Evolutionary conservation across 1,140 invertebrate genomes (phyloP).

Genomic region (Lucilia sericata): DNA sequence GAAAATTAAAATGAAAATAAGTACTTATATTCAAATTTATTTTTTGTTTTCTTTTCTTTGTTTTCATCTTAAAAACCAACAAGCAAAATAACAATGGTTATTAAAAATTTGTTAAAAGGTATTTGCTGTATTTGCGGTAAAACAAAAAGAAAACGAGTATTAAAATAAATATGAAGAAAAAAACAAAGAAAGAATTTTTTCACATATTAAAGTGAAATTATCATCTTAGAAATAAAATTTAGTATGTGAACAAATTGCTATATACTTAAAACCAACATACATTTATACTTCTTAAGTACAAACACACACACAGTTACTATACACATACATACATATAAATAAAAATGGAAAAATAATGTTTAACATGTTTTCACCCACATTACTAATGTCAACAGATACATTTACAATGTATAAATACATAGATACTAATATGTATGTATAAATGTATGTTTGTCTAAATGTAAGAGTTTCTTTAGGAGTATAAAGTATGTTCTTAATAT

Average conservation of each 20-base stretch:
- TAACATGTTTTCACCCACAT: conserved; percentile 15
- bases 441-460: neutral
- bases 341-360: conserved; percentile 24
- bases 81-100: too few species aligned
- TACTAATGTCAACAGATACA: conserved; percentile 16
- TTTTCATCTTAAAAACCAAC: neutral
- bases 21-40: neutral
- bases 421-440: neutral
- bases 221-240: conserved; percentile 6
- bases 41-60: neutral
- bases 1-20: neutral
- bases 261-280: neutral
- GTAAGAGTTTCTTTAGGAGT: neutral
- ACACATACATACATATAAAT: neutral
- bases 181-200: neutral
- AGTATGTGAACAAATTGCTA: neutral
- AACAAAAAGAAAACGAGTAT: neutral
- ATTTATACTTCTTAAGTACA: neutral
- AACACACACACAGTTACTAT: neutral
- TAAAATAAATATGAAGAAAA: neutral
- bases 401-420: neutral
- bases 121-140: neutral
- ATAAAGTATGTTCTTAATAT: conserved; percentile 7
- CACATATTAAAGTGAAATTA: conserved; percentile 12
- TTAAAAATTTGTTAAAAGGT: conserved; percentile 3